phyloP scores from a whole-genome alignment of 2,888 invertebrate genomes.

The Glomeris marginata region DNA sequence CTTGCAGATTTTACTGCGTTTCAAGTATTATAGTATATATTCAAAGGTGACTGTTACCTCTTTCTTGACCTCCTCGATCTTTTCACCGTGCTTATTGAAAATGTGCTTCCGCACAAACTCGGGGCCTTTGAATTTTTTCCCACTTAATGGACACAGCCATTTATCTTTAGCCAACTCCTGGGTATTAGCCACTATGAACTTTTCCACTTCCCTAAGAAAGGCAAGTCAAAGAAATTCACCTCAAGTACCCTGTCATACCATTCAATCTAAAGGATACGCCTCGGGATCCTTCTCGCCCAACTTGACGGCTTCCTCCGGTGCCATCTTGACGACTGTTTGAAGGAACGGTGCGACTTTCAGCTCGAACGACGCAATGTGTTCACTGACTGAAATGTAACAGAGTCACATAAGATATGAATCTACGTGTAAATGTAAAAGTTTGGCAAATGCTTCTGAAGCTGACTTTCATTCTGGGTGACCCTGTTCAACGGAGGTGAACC shows the following conservation, averaged over 20 bases:
- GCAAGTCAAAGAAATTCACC: conserved; percentile 14
- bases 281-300: conserved; percentile 66
- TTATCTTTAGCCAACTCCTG: conserved; percentile 96
- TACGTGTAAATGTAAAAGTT: neutral
- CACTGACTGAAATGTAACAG: conserved; percentile 29
- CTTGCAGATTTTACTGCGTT: neutral
- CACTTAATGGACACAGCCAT: conserved; percentile 95
- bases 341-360: conserved; percentile 80
- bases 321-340: conserved; percentile 51
- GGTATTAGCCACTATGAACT: conserved; percentile 88
- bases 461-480: conserved; percentile 32
- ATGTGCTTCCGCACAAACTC: conserved; percentile 98
- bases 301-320: conserved; percentile 61
- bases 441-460: too few relatives aligned
- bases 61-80: conserved; percentile 90
- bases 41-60: too few relatives aligned
- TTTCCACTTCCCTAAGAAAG: conserved; percentile 57
- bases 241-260: too few relatives aligned
- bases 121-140: conserved; percentile 97
- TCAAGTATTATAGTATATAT: too few relatives aligned
- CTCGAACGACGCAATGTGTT: conserved; percentile 52
- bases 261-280: conserved; percentile 30
- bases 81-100: conserved; percentile 91
- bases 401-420: too few relatives aligned
- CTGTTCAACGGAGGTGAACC: conserved; percentile 73